Evolutionary conservation across 1,140 invertebrate genomes (phyloP).

Genomic region (Rhagoletis zephyria): DNA sequence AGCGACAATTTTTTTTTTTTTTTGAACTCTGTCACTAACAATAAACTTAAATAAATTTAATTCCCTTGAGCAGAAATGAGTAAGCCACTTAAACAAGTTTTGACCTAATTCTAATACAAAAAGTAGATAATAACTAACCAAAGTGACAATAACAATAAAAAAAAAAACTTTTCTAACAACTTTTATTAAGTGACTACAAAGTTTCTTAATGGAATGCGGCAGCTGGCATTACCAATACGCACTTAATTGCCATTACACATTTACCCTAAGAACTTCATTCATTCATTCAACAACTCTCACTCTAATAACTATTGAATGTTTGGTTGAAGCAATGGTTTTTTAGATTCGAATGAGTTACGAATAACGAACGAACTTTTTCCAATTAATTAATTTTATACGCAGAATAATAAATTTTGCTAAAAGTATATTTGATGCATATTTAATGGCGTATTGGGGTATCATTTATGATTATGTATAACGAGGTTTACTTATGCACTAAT

Average conservation of each 20-base stretch:
- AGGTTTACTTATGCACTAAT: not conserved
- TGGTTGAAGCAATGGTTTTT: too few species aligned
- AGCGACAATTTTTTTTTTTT: too few species aligned
- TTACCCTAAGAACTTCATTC: too few species aligned
- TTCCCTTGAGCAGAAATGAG: not conserved
- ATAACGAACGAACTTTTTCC: not conserved
- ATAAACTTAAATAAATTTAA: too few species aligned
- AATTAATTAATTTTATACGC: not conserved
- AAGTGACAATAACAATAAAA: not conserved
- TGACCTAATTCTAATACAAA: not conserved
- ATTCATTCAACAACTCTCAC: too few species aligned
- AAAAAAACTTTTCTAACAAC: not conserved
- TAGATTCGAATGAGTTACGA: too few species aligned
- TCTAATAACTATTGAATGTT: too few species aligned
- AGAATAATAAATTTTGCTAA: not conserved
- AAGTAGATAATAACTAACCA: not conserved
- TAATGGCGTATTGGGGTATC: not conserved
- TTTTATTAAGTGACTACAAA: not conserved
- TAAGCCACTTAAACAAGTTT: not conserved
- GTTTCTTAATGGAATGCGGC: too few species aligned
- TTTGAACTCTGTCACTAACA: too few species aligned
- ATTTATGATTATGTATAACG: not conserved
- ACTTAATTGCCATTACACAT: too few species aligned
- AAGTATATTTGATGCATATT: slow-evolving; percentile 24
- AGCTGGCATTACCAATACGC: too few species aligned